Conservation (phyloP, 2,888 invertebrate genomes). For the Allophyes oxyacanthae region DNA sequence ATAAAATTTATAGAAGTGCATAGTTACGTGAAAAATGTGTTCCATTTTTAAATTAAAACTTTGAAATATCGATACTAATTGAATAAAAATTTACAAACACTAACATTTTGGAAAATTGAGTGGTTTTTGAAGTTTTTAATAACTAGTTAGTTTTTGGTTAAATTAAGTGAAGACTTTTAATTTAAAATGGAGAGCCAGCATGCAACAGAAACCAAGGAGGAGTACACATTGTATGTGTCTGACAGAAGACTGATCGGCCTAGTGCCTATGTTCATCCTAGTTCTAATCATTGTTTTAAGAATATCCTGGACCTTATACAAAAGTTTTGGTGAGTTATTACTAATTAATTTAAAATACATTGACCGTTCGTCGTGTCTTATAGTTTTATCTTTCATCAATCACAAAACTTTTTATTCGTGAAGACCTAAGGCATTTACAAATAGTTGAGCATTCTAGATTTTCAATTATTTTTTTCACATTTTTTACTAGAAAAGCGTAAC, state of each 20-base stretch:
- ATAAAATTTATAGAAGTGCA: background rate
- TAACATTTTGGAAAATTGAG: constrained; percentile 4
- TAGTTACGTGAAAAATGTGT: constrained; percentile 15
- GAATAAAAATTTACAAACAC: background rate
- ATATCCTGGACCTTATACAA: constrained; percentile 76
- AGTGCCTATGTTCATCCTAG: constrained; percentile 73
- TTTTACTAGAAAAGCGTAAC: too few species aligned
- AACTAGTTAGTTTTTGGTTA: constrained; percentile 13
- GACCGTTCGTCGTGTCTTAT: too few species aligned
- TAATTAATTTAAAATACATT: background rate
- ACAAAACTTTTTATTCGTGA: too few species aligned
- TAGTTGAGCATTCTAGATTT: too few species aligned
- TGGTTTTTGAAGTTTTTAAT: background rate
- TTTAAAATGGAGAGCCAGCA: constrained; percentile 56
- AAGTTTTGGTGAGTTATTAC: constrained; percentile 71
- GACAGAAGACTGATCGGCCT: constrained; percentile 63
- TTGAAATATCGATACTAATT: constrained; percentile 5
- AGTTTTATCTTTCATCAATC: too few species aligned
- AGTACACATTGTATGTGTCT: constrained; percentile 18
- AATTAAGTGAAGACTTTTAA: constrained; percentile 18
- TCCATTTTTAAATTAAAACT: constrained; percentile 28
- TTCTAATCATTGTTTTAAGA: constrained; percentile 72
- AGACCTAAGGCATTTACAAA: too few species aligned
- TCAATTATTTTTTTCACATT: too few species aligned
- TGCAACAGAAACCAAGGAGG: constrained; percentile 34